Evolutionary conservation across 2,888 invertebrate genomes (phyloP).

Genomic region (Pterostichus madidus): DNA sequence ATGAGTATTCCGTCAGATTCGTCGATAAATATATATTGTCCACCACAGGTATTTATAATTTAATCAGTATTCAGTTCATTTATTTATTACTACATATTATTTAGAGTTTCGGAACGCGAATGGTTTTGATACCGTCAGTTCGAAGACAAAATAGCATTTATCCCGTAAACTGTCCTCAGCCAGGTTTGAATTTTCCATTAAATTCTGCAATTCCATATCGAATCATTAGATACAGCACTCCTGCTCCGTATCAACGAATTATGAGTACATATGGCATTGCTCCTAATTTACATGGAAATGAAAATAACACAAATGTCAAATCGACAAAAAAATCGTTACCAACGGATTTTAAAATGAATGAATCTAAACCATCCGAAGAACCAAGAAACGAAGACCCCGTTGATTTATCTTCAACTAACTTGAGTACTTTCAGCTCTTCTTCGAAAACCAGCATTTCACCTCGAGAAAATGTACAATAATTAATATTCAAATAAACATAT

Average conservation of each 20-base stretch:
- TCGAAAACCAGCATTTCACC: slow-evolving; percentile 17
- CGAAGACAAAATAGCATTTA: background rate
- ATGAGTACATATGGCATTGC: slow-evolving; percentile 15
- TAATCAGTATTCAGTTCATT: background rate
- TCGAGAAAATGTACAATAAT: background rate
- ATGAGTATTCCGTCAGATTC: slow-evolving; percentile 51
- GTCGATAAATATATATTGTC: slow-evolving; percentile 21
- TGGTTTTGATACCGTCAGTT: slow-evolving; percentile 36
- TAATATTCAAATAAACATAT: background rate
- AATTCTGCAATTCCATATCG: slow-evolving; percentile 4
- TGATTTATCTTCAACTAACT: slow-evolving; percentile 56
- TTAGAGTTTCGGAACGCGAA: slow-evolving; percentile 19
- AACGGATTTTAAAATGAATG: slow-evolving; percentile 8
- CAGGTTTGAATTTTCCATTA: slow-evolving; percentile 2
- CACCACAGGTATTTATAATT: slow-evolving; percentile 40
- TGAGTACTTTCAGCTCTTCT: slow-evolving; percentile 1
- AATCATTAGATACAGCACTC: slow-evolving; percentile 42
- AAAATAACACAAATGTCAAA: slow-evolving; percentile 56
- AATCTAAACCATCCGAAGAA: background rate
- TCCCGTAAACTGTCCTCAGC: slow-evolving; percentile 12
- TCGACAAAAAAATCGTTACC: slow-evolving; percentile 42
- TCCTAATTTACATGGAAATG: slow-evolving; percentile 62
- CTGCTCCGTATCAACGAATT: slow-evolving; percentile 44
- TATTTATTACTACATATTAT: background rate
- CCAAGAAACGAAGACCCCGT: slow-evolving; percentile 29